Conservation (phyloP, 2,113 vertebrate species). For the Plectropomus leopardus region DNA sequence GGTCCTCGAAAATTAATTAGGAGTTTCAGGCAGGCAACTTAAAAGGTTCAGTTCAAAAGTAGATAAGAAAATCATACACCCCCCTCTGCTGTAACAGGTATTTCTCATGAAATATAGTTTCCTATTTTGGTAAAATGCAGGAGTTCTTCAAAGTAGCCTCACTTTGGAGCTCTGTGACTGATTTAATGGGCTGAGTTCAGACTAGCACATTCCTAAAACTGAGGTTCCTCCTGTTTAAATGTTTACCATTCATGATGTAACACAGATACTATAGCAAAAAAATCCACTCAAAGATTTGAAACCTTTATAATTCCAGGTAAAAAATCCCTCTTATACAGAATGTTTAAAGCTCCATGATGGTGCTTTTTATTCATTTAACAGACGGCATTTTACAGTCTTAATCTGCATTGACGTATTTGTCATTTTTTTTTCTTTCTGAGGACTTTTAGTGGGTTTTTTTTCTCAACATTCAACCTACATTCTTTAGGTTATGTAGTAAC, state of each 20-base stretch:
- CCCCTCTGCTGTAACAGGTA: conserved; percentile 28
- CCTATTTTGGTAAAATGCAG: conserved; percentile 73
- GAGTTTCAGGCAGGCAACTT: conserved; percentile 1
- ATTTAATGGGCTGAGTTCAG: conserved; percentile 55
- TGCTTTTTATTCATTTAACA: background rate
- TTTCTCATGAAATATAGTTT: conserved; percentile 45
- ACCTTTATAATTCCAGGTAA: background rate
- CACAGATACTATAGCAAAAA: background rate
- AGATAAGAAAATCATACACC: conserved; percentile 33
- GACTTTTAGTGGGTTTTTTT: no score
- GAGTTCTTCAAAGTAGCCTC: conserved; percentile 49
- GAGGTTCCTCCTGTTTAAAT: conserved; percentile 43
- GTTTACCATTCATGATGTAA: conserved; percentile 23
- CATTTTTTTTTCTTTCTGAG: no score
- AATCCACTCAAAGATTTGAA: background rate
- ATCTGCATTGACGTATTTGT: no score
- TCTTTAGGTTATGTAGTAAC: background rate
- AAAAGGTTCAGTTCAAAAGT: conserved; percentile 29
- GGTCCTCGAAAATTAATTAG: background rate
- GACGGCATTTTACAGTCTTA: background rate
- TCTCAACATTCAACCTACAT: background rate
- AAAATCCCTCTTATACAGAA: background rate
- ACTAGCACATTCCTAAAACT: conserved; percentile 56
- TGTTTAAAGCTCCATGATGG: background rate
- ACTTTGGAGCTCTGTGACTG: conserved; percentile 54